A percentile compares a stretch with the other conserved stretches of the same genome.
These are phyloP conservation scores for Apistogramma diplotaenia DNA, from an alignment of 2,113 vertebrate genomes.

Conservation along the genomic window DNA sequence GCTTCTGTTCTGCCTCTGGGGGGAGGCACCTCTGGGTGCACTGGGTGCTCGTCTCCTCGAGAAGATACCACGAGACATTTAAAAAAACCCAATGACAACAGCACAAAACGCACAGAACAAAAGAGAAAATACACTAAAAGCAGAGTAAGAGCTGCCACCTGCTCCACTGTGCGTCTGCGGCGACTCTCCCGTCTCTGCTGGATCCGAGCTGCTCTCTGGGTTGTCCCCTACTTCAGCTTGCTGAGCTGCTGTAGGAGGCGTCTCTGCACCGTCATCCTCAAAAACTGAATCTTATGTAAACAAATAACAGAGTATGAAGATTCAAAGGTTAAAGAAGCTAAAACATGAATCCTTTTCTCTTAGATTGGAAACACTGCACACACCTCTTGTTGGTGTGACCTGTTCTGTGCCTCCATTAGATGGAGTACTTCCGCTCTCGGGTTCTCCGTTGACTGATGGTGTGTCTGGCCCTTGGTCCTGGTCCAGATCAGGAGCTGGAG, in stretches of 20 bases:
- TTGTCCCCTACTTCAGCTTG: slow-evolving; percentile 20
- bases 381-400: slow-evolving; percentile 54
- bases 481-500: slow-evolving; percentile 11
- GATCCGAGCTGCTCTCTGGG: slow-evolving; percentile 1
- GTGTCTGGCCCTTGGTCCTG: slow-evolving; percentile 34
- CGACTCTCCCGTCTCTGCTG: slow-evolving; percentile 29
- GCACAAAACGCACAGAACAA: neutral
- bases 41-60: slow-evolving; percentile 46
- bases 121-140: neutral
- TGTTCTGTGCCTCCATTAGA: slow-evolving; percentile 42
- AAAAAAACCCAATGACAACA: neutral
- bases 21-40: slow-evolving; percentile 44
- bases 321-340: neutral
- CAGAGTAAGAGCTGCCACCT: neutral
- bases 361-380: neutral
- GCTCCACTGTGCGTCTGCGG: slow-evolving; percentile 3
- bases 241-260: neutral
- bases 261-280: slow-evolving; percentile 48
- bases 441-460: slow-evolving; percentile 65
- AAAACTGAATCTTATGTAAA: slow-evolving; percentile 48
- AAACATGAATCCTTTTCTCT: neutral
- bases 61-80: neutral
- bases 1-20: slow-evolving; percentile 70
- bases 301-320: neutral
- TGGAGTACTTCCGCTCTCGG: slow-evolving; percentile 40